phyloP scores from a whole-genome alignment of 2,888 invertebrate genomes.

The Mythimna loreyi region DNA sequence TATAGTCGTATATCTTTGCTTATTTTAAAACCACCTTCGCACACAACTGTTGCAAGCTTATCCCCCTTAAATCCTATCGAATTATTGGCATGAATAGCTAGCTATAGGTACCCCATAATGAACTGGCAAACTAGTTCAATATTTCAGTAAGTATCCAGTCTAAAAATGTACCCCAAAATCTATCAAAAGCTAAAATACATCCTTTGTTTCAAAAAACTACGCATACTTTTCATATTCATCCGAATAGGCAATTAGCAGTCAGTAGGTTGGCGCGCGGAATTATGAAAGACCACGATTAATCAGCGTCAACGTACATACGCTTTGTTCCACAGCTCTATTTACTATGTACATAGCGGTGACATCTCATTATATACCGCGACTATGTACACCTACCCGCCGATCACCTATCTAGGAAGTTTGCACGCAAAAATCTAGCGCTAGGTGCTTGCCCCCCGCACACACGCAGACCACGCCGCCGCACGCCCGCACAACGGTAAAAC shows the following conservation, averaged over 20 bases:
- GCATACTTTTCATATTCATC: constrained; percentile 52
- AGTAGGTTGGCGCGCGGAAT: constrained; percentile 69
- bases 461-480: constrained; percentile 66
- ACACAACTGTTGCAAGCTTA: constrained; percentile 17
- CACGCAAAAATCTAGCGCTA: constrained; percentile 90
- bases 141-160: neutral
- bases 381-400: constrained; percentile 77
- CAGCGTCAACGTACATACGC: constrained; percentile 83
- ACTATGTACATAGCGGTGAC: constrained; percentile 84
- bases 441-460: constrained; percentile 84
- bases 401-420: constrained; percentile 88
- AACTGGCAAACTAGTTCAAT: constrained; percentile 8
- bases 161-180: neutral
- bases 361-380: constrained; percentile 87
- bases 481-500: constrained; percentile 71
- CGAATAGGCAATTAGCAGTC: constrained; percentile 65
- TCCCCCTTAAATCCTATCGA: constrained; percentile 3
- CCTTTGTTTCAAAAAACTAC: constrained; percentile 48
- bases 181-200: constrained; percentile 6
- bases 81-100: neutral
- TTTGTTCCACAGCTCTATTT: constrained; percentile 87
- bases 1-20: constrained; percentile 3
- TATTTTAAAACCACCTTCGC: constrained; percentile 4
- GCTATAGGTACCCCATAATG: neutral
- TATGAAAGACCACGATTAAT: constrained; percentile 87